Evolutionary conservation across 1,140 invertebrate species (phyloP).

Genomic region (Magallana gigas): DNA sequence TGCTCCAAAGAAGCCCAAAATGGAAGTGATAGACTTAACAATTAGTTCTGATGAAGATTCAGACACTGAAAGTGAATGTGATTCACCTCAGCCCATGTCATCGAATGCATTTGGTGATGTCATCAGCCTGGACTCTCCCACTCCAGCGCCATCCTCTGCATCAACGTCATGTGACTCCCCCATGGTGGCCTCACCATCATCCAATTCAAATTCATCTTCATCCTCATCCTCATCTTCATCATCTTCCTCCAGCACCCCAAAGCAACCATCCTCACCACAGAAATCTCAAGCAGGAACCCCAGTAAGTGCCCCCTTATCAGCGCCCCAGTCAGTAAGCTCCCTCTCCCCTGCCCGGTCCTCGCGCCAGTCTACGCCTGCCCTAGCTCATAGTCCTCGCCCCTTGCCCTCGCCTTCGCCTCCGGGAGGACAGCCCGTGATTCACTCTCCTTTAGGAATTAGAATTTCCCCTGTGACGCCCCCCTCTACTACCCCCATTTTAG

Average conservation of each 20-base stretch:
- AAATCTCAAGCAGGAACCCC: slow-evolving; percentile 10
- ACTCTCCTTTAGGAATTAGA: slow-evolving; percentile 47
- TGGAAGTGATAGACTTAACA: slow-evolving; percentile 75
- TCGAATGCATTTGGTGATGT: slow-evolving; percentile 65
- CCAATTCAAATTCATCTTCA: slow-evolving; percentile 60
- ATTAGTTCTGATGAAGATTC: slow-evolving; percentile 73
- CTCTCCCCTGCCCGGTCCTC: slow-evolving; percentile 43
- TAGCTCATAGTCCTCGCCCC: slow-evolving; percentile 50
- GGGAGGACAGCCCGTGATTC: slow-evolving; percentile 32
- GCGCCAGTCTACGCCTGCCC: slow-evolving; percentile 26
- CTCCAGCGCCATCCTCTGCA: slow-evolving; percentile 62
- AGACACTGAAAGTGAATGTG: slow-evolving; percentile 51
- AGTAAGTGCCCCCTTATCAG: slow-evolving; percentile 30
- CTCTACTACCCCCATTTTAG: slow-evolving; percentile 44
- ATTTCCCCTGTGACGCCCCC: slow-evolving; percentile 54
- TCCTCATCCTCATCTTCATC: slow-evolving; percentile 54
- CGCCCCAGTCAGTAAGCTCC: slow-evolving; percentile 34
- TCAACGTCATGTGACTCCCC: slow-evolving; percentile 64
- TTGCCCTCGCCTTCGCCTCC: slow-evolving; percentile 54
- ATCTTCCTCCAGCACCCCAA: slow-evolving; percentile 44
- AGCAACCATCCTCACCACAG: slow-evolving; percentile 52
- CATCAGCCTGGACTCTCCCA: slow-evolving; percentile 73
- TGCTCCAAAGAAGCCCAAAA: slow-evolving; percentile 71
- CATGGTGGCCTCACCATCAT: slow-evolving; percentile 61
- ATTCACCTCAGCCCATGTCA: slow-evolving; percentile 49